Evolutionary conservation across 2,797 vertebrate genomes (phyloP).

Genomic region (Anolis apletophallus): DNA sequence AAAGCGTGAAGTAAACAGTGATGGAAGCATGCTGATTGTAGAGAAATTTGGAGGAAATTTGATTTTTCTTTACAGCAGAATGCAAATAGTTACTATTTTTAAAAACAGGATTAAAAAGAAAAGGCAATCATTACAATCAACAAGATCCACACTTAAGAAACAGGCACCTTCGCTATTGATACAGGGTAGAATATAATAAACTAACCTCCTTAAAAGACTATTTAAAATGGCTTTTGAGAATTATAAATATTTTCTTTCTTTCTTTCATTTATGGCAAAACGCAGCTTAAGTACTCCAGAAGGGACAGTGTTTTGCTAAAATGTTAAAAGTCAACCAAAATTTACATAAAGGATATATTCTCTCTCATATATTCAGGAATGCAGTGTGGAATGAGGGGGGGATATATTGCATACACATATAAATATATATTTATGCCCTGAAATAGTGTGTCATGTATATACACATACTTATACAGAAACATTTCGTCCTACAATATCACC

Average conservation of each 20-base stretch:
- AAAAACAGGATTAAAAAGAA: constrained; percentile 53
- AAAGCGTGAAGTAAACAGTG: constrained; percentile 68
- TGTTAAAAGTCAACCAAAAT: constrained; percentile 74
- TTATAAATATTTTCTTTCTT: constrained; percentile 73
- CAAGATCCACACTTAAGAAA: constrained; percentile 44
- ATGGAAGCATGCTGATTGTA: constrained; percentile 60
- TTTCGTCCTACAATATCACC: constrained; percentile 66
- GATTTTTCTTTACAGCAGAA: constrained; percentile 54
- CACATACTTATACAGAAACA: constrained; percentile 66
- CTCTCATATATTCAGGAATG: constrained; percentile 76
- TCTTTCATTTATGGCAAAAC: constrained; percentile 74
- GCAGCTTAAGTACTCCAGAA: constrained; percentile 73
- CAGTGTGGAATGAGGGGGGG: constrained; percentile 68
- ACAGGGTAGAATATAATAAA: constrained; percentile 51
- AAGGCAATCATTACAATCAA: constrained; percentile 56
- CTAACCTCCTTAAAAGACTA: constrained; percentile 67
- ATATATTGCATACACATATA: constrained; percentile 67
- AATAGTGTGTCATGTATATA: constrained; percentile 64
- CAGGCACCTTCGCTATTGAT: constrained; percentile 46
- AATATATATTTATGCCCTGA: constrained; percentile 47
- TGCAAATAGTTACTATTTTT: constrained; percentile 56
- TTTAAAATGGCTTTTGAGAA: constrained; percentile 75
- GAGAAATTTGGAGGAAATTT: constrained; percentile 57
- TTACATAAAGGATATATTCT: constrained; percentile 76
- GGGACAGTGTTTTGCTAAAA: constrained; percentile 78